Evolutionary conservation across 2,888 invertebrate species (phyloP).

Genomic region (Apamea monoglypha): DNA sequence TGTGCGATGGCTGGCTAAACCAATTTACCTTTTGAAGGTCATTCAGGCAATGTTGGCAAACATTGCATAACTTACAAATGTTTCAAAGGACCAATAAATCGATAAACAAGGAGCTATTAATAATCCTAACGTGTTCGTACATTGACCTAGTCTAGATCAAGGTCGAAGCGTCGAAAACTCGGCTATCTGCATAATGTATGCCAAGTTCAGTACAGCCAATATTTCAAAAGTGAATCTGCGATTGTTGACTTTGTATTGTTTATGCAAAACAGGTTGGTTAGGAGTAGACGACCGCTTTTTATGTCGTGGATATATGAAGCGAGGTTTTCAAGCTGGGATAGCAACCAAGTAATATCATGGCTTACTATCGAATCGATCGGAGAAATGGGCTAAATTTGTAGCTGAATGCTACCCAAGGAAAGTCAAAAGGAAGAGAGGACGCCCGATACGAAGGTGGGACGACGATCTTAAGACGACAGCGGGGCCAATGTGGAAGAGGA

Average conservation of each 20-base stretch:
- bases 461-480: background rate
- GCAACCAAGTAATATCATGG: background rate
- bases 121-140: constrained; percentile 39
- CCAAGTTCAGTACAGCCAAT: constrained; percentile 52
- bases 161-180: constrained; percentile 36
- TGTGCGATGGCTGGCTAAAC: background rate
- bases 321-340: background rate
- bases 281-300: background rate
- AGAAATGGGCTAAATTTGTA: background rate
- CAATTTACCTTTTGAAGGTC: background rate
- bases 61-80: constrained; percentile 11
- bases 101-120: constrained; percentile 21
- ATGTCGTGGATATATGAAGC: background rate
- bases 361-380: background rate
- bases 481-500: background rate
- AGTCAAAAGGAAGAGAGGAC: background rate
- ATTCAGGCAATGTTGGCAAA: background rate
- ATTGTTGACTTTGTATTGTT: constrained; percentile 37
- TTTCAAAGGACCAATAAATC: constrained; percentile 26
- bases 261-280: background rate
- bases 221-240: constrained; percentile 30
- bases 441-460: background rate
- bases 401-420: background rate
- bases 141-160: constrained; percentile 56
- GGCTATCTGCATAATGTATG: constrained; percentile 36